A percentile compares a stretch with the other conserved stretches of the same genome.
These are phyloP conservation scores for Osmerus mordax DNA, from an alignment of 2,113 vertebrate species.

Conservation along the genomic window DNA sequence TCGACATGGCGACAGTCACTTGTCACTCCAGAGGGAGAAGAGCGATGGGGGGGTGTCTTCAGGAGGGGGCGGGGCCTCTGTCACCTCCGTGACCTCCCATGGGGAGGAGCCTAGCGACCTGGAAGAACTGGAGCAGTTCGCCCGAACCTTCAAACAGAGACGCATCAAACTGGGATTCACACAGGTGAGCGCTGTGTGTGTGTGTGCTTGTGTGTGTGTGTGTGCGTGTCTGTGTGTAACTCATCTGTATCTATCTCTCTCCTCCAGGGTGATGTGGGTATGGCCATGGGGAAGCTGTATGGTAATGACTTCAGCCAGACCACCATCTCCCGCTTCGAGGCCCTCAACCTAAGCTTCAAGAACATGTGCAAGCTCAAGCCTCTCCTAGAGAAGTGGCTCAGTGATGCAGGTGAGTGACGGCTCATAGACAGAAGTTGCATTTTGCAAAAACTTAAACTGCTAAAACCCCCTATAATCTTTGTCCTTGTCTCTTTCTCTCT, in stretches of 20 bases:
- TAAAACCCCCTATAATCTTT: slow-evolving; percentile 2
- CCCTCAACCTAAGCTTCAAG: slow-evolving; percentile 91
- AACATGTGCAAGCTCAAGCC: slow-evolving; percentile 96
- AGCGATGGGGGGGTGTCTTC: slow-evolving; percentile 47
- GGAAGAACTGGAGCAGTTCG: slow-evolving; percentile 92
- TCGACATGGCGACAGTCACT: slow-evolving; percentile 32
- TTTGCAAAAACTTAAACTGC: no score
- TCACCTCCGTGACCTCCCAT: slow-evolving; percentile 61
- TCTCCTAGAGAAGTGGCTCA: slow-evolving; percentile 90
- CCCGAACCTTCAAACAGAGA: slow-evolving; percentile 89
- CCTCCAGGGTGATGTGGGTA: slow-evolving; percentile 84
- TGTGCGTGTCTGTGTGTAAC: background rate
- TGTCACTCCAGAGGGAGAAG: slow-evolving; percentile 73
- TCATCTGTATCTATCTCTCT: background rate
- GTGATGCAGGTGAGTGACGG: slow-evolving; percentile 77
- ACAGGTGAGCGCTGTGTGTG: slow-evolving; percentile 68
- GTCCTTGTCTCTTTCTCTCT: background rate
- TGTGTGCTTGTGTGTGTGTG: background rate
- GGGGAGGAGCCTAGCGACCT: slow-evolving; percentile 88
- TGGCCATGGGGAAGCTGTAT: slow-evolving; percentile 92
- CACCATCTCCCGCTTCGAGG: slow-evolving; percentile 91
- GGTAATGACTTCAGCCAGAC: slow-evolving; percentile 93
- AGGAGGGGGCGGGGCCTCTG: slow-evolving; percentile 43
- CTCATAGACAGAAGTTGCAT: no score
- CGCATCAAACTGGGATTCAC: slow-evolving; percentile 92